Evolutionary conservation across 2,888 invertebrate genomes (phyloP).

Genomic region (Prosopocoilus inquinatus): DNA sequence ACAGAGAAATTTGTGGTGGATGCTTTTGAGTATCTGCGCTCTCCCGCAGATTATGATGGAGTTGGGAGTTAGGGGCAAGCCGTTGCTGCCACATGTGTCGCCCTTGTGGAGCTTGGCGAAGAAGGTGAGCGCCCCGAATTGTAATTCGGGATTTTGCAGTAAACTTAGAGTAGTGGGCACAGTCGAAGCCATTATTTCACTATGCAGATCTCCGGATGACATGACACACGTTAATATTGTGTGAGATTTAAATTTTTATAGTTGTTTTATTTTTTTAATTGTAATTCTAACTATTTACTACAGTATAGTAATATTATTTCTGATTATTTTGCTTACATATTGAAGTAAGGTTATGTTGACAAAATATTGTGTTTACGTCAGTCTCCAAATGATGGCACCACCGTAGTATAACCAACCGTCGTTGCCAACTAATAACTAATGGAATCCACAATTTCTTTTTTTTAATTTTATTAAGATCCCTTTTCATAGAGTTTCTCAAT

Average conservation of each 20-base stretch:
- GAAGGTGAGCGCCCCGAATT: constrained; percentile 86
- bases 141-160: constrained; percentile 52
- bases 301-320: no score
- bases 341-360: no score
- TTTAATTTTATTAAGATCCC: no score
- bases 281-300: no score
- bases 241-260: background rate
- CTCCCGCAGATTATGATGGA: constrained; percentile 91
- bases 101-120: constrained; percentile 88
- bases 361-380: no score
- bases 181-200: background rate
- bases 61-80: constrained; percentile 93
- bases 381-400: no score
- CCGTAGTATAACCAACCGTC: no score
- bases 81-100: constrained; percentile 93
- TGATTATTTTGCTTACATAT: no score
- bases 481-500: no score
- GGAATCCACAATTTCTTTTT: no score
- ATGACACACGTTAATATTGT: background rate
- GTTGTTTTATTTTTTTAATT: constrained; percentile 6
- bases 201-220: background rate
- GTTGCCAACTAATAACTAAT: no score
- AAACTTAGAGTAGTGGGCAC: constrained; percentile 23
- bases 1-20: constrained; percentile 80
- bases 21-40: constrained; percentile 77